phyloP scores from a whole-genome alignment of 2,113 vertebrate genomes.

The Cynocephalus volans region DNA sequence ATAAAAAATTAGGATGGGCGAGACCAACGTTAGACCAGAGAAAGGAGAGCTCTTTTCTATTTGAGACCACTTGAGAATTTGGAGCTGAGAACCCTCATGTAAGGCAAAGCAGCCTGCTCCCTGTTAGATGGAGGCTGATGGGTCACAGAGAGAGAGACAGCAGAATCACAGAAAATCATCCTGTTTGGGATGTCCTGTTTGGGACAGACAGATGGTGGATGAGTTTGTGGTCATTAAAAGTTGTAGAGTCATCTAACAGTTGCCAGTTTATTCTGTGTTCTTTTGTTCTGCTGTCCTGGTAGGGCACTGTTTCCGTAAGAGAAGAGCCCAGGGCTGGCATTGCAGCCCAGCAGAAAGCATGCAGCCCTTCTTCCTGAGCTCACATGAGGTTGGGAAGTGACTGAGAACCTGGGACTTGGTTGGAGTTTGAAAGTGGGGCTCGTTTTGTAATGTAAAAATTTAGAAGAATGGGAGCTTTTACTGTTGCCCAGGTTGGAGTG shows the following conservation, averaged over 20 bases:
- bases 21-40: neutral
- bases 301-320: neutral
- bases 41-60: neutral
- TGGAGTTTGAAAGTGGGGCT: too few relatives aligned
- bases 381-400: neutral
- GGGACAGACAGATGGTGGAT: neutral
- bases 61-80: neutral
- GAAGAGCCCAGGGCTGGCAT: neutral
- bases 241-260: neutral
- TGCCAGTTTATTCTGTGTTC: neutral
- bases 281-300: neutral
- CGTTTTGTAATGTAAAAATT: neutral
- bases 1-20: neutral
- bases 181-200: neutral
- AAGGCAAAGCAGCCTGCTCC: neutral
- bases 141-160: neutral
- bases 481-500: neutral
- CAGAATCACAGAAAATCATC: neutral
- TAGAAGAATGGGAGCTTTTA: neutral
- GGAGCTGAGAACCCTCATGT: fast-evolving
- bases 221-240: neutral
- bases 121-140: neutral
- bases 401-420: neutral
- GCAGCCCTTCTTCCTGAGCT: neutral
- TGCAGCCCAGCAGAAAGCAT: neutral